Conservation (phyloP, 2,797 vertebrate species). For the Myripristis murdjan region DNA sequence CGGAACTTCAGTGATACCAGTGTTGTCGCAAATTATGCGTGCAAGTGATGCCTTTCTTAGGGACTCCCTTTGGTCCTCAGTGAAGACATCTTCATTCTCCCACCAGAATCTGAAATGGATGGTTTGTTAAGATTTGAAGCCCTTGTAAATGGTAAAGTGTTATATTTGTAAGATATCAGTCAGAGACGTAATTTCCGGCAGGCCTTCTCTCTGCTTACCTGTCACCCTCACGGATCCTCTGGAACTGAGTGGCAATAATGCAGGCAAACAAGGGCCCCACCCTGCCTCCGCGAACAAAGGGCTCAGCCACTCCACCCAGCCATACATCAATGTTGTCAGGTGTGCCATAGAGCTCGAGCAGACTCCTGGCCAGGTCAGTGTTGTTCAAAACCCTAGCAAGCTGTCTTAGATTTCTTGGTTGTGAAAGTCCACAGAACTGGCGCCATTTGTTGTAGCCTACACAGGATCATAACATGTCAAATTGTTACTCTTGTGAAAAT, state of each 20-base stretch:
- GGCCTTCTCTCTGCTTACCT: conserved; percentile 73
- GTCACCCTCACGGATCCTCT: conserved; percentile 88
- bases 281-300: conserved; percentile 84
- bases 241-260: conserved; percentile 89
- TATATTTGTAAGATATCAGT: background rate
- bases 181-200: background rate
- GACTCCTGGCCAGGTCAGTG: conserved; percentile 68
- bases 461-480: background rate
- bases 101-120: conserved; percentile 90
- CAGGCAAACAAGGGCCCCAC: conserved; percentile 92
- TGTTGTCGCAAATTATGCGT: conserved; percentile 91
- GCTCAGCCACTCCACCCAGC: conserved; percentile 89
- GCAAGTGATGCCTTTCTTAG: conserved; percentile 83
- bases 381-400: conserved; percentile 84
- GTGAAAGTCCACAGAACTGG: conserved; percentile 87
- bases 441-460: conserved; percentile 93
- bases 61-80: conserved; percentile 75
- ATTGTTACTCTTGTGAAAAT: background rate
- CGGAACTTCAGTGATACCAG: conserved; percentile 86
- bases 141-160: background rate
- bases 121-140: background rate
- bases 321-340: conserved; percentile 91
- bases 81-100: conserved; percentile 89
- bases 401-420: conserved; percentile 76
- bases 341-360: conserved; percentile 87